A percentile compares a stretch with the other conserved stretches of the same genome.
These are phyloP conservation scores for Myrmecophaga tridactyla DNA, from an alignment of 2,113 vertebrate species.

Conservation along the genomic window DNA sequence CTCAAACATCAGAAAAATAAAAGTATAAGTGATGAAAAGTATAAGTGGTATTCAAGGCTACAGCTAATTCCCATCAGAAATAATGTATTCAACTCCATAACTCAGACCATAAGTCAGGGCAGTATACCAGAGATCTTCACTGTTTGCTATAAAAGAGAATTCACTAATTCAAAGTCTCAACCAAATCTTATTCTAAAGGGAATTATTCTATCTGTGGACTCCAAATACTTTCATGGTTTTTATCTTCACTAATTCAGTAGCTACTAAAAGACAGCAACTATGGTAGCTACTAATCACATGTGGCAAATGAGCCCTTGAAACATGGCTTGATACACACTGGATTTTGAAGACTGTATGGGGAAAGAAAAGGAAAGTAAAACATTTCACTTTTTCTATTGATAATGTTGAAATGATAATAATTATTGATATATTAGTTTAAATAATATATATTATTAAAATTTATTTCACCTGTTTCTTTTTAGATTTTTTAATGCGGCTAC, in stretches of 20 bases:
- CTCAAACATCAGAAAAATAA: constrained; percentile 14
- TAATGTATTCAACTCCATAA: background rate
- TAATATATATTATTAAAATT: background rate
- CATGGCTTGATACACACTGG: background rate
- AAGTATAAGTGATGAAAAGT: background rate
- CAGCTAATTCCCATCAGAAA: background rate
- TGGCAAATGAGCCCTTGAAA: background rate
- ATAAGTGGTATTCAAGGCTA: background rate
- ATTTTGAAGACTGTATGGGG: constrained; percentile 1
- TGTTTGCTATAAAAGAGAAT: background rate
- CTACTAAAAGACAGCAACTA: too few species aligned
- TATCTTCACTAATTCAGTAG: background rate
- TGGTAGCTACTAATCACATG: background rate
- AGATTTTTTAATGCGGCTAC: background rate
- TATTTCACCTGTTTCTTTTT: background rate
- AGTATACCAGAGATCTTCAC: background rate
- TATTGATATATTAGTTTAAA: background rate
- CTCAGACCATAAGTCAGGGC: background rate
- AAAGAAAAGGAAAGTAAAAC: constrained; percentile 2
- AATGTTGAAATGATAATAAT: background rate
- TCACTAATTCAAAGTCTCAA: background rate
- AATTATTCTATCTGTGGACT: background rate
- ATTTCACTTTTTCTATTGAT: background rate
- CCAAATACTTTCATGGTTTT: background rate
- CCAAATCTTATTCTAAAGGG: background rate